phyloP scores from a whole-genome alignment of 2,113 vertebrate genomes.

The Lycaon pictus region DNA sequence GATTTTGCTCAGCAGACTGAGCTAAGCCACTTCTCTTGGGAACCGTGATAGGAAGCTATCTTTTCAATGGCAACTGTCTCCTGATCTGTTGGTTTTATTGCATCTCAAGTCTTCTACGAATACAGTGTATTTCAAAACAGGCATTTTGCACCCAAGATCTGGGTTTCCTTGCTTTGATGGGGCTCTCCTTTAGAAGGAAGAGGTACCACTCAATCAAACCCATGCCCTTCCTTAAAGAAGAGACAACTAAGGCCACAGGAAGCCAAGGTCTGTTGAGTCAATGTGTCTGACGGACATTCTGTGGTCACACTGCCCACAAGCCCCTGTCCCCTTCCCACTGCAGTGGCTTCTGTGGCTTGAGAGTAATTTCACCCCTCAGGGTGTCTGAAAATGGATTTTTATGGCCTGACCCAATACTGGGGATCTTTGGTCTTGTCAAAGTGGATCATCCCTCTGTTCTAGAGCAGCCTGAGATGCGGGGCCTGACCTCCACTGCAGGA shows the following conservation, averaged over 20 bases:
- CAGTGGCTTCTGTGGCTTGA: not conserved
- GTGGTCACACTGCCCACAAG: not conserved
- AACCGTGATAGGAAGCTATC: not conserved
- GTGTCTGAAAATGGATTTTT: not conserved
- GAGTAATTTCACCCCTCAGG: not conserved
- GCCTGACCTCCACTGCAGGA: not conserved
- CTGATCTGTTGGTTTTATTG: not conserved
- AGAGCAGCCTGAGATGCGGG: not conserved
- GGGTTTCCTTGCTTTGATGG: not conserved
- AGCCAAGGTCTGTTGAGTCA: not conserved
- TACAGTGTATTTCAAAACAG: not conserved
- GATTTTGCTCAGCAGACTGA: not conserved
- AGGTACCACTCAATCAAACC: not conserved
- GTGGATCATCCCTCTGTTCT: not conserved
- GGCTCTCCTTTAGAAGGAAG: not conserved
- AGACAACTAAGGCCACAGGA: not conserved
- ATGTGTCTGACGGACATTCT: fast-evolving
- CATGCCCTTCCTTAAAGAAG: fast-evolving
- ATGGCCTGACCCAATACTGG: not conserved
- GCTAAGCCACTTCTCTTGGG: not conserved
- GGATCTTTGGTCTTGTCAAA: not conserved
- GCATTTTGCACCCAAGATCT: not conserved
- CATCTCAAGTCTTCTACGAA: not conserved
- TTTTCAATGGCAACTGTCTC: not conserved
- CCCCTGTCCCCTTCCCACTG: not conserved